phyloP scores from a whole-genome alignment of 1,140 invertebrate species.

The Rhynchophorus ferrugineus region DNA sequence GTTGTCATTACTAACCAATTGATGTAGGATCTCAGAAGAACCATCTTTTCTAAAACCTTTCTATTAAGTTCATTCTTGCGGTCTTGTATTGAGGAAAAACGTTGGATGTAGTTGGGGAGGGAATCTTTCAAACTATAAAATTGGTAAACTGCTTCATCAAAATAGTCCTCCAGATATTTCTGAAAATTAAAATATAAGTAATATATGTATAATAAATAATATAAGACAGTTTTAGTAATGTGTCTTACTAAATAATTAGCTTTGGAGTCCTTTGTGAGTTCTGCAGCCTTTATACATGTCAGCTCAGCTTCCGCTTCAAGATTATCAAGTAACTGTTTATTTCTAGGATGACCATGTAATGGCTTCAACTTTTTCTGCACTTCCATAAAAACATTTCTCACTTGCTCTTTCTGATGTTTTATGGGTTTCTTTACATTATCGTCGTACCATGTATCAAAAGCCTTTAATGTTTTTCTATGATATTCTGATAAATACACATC shows the following conservation, averaged over 20 bases:
- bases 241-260: neutral
- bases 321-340: slow-evolving; percentile 13
- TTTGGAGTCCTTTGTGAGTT: neutral
- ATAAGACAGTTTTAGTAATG: too few species aligned
- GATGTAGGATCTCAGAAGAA: neutral
- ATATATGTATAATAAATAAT: too few species aligned
- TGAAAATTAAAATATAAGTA: too few species aligned
- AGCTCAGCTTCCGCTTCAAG: slow-evolving; percentile 10
- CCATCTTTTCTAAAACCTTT: neutral
- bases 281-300: slow-evolving; percentile 4
- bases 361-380: slow-evolving; percentile 13
- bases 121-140: neutral
- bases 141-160: too few species aligned
- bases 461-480: neutral
- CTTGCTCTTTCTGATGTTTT: neutral
- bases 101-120: neutral
- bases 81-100: neutral
- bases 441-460: neutral
- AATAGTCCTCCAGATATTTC: too few species aligned
- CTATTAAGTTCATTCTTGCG: neutral
- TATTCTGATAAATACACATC: neutral
- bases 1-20: neutral
- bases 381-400: neutral
- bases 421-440: neutral
- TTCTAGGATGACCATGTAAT: slow-evolving; percentile 19